Percentiles rank a stretch among this genome's conserved stretches.
phyloP scores from a whole-genome alignment of 2,797 vertebrate genomes.

The Alectoris magna region DNA sequence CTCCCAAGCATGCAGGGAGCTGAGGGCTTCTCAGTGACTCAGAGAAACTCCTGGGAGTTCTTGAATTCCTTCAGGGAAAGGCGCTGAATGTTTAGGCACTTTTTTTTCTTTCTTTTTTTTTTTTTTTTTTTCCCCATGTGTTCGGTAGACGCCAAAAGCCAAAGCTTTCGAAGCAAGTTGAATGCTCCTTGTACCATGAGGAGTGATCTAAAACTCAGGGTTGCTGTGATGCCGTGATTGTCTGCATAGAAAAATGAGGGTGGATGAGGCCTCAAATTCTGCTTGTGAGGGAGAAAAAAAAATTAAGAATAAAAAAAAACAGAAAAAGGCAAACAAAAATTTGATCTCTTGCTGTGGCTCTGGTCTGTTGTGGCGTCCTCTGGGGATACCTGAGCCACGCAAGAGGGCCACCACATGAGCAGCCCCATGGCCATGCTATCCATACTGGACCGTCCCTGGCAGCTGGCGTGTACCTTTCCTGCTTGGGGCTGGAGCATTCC shows the following conservation, averaged over 20 bases:
- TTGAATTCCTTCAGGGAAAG: conserved; percentile 14
- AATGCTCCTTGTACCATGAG: not conserved
- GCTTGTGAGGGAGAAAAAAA: not conserved
- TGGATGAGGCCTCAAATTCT: not conserved
- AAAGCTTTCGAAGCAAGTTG: conserved; percentile 19
- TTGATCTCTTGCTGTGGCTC: not conserved
- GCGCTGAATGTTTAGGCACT: conserved; percentile 18
- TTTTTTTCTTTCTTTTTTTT: not conserved
- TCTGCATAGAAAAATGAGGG: not conserved
- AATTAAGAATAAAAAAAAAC: not conserved
- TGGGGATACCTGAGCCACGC: not conserved
- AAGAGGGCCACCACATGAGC: fast-evolving
- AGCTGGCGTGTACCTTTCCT: not conserved
- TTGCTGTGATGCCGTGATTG: not conserved
- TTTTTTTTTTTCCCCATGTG: not conserved
- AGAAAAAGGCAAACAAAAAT: not conserved
- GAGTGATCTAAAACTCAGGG: not conserved
- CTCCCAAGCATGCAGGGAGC: not conserved
- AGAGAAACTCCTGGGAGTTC: conserved; percentile 30
- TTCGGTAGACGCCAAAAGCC: conserved; percentile 32
- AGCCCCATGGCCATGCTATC: fast-evolving
- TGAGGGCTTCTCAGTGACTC: not conserved
- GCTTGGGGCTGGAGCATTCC: fast-evolving
- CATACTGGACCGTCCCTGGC: fast-evolving
- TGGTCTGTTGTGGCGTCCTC: not conserved